A percentile compares a stretch with the other conserved stretches of the same genome.
Conservation (phyloP, 1,140 invertebrate genomes). For the Lordiphosa clarofinis region DNA sequence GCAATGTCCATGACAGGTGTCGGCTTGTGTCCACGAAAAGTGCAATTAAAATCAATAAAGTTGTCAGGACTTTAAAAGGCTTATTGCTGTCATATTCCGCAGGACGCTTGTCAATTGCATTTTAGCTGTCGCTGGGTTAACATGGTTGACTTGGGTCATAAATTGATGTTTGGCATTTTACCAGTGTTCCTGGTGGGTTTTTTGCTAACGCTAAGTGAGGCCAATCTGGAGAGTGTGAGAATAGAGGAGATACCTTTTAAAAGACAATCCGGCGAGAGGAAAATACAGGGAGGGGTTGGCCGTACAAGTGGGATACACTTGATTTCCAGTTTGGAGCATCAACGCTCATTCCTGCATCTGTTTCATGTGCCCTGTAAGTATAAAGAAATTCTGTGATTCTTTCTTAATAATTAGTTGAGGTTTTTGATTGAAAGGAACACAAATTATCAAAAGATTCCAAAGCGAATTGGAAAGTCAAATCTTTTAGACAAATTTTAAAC, state of each 20-base stretch:
- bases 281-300: background rate
- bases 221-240: slow-evolving; percentile 53
- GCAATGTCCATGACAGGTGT: slow-evolving; percentile 2
- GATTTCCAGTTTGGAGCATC: slow-evolving; percentile 59
- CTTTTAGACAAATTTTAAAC: no score
- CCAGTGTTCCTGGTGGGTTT: slow-evolving; percentile 46
- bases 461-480: no score
- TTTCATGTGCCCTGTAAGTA: slow-evolving; percentile 75
- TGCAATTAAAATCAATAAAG: slow-evolving; percentile 61
- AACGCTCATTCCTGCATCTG: slow-evolving; percentile 63
- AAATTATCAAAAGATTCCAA: no score
- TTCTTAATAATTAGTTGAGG: background rate
- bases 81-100: slow-evolving; percentile 20
- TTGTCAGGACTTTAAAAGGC: background rate
- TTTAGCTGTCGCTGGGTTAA: background rate
- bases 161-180: slow-evolving; percentile 43
- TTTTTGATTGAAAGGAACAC: no score
- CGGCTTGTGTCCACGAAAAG: slow-evolving; percentile 29
- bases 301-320: slow-evolving; percentile 59
- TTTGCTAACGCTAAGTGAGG: slow-evolving; percentile 41
- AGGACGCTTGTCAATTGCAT: slow-evolving; percentile 39
- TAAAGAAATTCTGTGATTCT: no score
- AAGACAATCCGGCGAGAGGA: background rate
- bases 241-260: slow-evolving; percentile 67
- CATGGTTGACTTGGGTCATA: slow-evolving; percentile 30